These are phyloP conservation scores for Pundamilia nyererei DNA, from an alignment of 2,113 vertebrate genomes.

Conservation along the genomic window DNA sequence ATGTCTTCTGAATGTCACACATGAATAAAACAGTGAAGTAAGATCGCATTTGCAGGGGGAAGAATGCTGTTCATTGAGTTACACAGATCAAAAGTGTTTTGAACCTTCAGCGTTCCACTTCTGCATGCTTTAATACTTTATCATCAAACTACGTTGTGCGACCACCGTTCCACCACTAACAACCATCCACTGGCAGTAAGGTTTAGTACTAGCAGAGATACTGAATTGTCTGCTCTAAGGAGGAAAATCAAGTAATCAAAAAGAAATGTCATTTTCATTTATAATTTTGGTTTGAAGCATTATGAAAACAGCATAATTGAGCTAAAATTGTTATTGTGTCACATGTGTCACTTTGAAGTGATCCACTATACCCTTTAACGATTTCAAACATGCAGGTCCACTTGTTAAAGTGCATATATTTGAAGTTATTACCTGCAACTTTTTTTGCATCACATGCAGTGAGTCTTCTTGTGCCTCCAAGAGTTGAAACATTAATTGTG, in stretches of 20 bases:
- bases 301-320: neutral
- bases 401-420: neutral
- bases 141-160: neutral
- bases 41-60: neutral
- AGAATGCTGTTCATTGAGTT: neutral
- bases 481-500: slow-evolving; percentile 37
- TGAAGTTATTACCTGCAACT: neutral
- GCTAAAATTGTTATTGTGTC: neutral
- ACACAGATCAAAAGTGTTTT: neutral
- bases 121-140: neutral
- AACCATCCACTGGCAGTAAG: neutral
- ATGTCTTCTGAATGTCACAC: neutral
- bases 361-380: neutral
- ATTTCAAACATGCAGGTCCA: neutral
- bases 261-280: neutral
- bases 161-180: neutral
- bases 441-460: neutral
- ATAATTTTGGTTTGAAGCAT: neutral
- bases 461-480: neutral
- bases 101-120: neutral
- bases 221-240: neutral
- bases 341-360: neutral
- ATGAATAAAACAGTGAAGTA: neutral
- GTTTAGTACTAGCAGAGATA: neutral
- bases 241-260: neutral